Conservation (phyloP, 2,797 vertebrate species). For the Phrynocephalus forsythii region DNA sequence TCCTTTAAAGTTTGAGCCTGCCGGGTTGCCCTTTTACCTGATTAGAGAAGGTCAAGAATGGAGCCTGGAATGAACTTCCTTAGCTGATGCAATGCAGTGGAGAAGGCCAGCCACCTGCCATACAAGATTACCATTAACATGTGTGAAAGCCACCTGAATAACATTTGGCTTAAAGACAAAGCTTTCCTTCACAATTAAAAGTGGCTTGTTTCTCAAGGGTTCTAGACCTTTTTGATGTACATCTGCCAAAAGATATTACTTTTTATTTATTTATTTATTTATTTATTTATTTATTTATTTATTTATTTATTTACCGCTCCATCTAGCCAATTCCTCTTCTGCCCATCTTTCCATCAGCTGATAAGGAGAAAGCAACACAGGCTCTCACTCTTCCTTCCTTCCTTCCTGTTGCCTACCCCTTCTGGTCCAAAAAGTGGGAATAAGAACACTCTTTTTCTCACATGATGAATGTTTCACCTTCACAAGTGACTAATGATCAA, state of each 20-base stretch:
- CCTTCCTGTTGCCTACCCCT: background rate
- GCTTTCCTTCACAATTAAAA: background rate
- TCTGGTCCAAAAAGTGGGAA: background rate
- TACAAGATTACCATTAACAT: background rate
- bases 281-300: no score
- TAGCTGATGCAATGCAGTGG: background rate
- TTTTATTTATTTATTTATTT: no score
- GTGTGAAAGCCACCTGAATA: background rate
- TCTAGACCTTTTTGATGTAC: background rate
- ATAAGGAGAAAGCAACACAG: background rate
- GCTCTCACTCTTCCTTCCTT: background rate
- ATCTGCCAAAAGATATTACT: background rate
- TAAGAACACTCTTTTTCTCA: background rate
- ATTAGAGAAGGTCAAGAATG: background rate
- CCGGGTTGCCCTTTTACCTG: no score
- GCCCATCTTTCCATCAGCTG: background rate
- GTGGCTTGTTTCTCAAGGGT: no score
- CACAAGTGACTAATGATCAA: background rate
- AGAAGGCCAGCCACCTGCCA: background rate
- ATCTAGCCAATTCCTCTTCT: background rate
- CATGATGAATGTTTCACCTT: background rate
- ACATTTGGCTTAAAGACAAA: background rate
- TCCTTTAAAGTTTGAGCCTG: background rate
- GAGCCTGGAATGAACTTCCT: background rate
- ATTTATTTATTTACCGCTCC: no score